A percentile compares a stretch with the other conserved stretches of the same genome.
Evolutionary conservation across 2,888 invertebrate species (phyloP).

Genomic region (Coelogynopora nodosa): DNA sequence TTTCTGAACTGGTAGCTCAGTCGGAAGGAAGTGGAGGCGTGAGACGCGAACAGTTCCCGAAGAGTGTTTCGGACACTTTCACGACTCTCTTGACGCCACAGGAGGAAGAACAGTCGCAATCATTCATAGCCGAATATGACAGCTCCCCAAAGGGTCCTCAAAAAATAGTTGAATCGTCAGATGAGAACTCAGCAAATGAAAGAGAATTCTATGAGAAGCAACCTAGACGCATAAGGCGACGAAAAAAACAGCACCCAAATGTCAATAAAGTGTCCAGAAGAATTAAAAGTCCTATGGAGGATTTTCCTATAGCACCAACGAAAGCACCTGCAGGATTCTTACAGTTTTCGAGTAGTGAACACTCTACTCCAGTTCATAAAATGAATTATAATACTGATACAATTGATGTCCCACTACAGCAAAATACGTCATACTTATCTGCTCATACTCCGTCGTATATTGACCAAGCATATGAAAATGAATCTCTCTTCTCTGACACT

Average conservation of each 20-base stretch:
- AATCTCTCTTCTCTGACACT: neutral
- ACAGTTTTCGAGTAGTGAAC: constrained; percentile 12
- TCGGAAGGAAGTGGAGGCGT: neutral
- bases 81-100: neutral
- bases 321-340: neutral
- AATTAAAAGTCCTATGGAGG: neutral
- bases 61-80: constrained; percentile 13
- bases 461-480: neutral
- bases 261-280: neutral
- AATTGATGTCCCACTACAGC: neutral
- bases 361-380: neutral
- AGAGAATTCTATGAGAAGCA: neutral
- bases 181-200: neutral
- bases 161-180: neutral
- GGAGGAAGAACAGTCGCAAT: neutral
- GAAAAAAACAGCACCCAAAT: neutral
- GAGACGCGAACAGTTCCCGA: neutral
- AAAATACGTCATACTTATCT: neutral
- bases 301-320: neutral
- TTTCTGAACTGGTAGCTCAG: neutral
- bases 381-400: neutral
- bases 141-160: neutral
- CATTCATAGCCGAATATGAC: neutral
- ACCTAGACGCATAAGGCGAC: neutral
- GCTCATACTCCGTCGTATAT: neutral